Base-by-base conservation (phyloP, 2,797 vertebrate genomes). In the Helostoma temminkii region DNA sequence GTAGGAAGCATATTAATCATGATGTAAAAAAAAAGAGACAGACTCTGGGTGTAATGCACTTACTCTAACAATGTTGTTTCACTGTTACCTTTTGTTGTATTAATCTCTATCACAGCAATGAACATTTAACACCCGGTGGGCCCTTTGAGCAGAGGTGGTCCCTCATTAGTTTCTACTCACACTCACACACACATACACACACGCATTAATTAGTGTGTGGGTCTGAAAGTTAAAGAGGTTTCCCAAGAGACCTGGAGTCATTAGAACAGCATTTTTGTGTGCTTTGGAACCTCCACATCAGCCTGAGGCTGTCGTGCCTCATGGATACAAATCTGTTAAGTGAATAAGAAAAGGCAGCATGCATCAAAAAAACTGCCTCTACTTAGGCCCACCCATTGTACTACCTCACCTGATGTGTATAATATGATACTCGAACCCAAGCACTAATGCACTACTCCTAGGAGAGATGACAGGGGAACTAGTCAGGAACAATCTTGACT, bases 171-270 rank as follows among this genome's bases (percentile, higher is more conserved):
- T 47, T 47, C 63, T 54, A 48, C 66, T 71, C 52, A 24, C 46
- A 71, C 72, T 25, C 52, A 68, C 71, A 72, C 73, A 73, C 37
- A 45, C 68, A 77, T 28, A 30, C 53, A 66, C 71, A 73, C 73
- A 74, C 37, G 39, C 68, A 77, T 34, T 76, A 76, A 82, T 81
- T 76, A 82, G 60, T 70, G 74, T 73, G 84, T 76, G 71, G 78
- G 80, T 85, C 78, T 86, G 79, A 90, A 90, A 89, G 90, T 91
- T 90, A 89, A 90, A 78, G 62, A 82, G 74, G 72, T 67, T 68
- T 83, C 89, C 81, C 85, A 7, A 61, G 81, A 75, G 90, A 87
- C 74, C 67, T 68, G 79, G 43, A 84, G 77, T 90, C 83, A 89
- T 91, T 90, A 92, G 76, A 78, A 69, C 50, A 70, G 62, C 78